phyloP scores from a whole-genome alignment of 2,113 vertebrate genomes.

The Cottus gobio region DNA sequence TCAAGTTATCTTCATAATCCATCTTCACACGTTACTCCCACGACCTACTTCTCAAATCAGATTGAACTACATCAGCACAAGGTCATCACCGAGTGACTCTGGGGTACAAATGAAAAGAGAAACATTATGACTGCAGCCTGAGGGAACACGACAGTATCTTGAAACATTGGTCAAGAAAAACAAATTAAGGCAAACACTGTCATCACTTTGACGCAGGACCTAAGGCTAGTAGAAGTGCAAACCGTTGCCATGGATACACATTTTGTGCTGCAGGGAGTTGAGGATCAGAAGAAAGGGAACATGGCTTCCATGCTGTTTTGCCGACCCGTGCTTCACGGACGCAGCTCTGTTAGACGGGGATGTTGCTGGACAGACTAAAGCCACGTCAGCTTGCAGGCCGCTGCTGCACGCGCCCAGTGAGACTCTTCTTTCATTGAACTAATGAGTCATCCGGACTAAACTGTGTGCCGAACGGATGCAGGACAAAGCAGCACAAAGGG shows the following conservation, averaged over 20 bases:
- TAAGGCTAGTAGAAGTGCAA: conserved; percentile 1
- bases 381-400: not conserved
- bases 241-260: conserved; percentile 62
- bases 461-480: not conserved
- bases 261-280: conserved; percentile 8
- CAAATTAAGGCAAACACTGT: not conserved
- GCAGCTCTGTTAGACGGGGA: not conserved
- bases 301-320: not conserved
- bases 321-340: not conserved
- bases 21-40: conserved; percentile 39
- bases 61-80: not conserved
- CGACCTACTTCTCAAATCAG: conserved; percentile 5
- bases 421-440: not conserved
- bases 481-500: not conserved
- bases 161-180: not conserved
- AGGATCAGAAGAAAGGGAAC: not conserved
- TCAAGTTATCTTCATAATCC: not conserved
- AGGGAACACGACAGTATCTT: not conserved
- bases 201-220: conserved; percentile 14
- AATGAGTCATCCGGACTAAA: not conserved
- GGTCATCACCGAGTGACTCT: not conserved
- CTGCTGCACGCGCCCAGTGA: not conserved
- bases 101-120: not conserved
- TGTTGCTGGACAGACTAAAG: not conserved
- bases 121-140: no score